phyloP scores from a whole-genome alignment of 2,113 vertebrate species.

The Heterocephalus glaber region DNA sequence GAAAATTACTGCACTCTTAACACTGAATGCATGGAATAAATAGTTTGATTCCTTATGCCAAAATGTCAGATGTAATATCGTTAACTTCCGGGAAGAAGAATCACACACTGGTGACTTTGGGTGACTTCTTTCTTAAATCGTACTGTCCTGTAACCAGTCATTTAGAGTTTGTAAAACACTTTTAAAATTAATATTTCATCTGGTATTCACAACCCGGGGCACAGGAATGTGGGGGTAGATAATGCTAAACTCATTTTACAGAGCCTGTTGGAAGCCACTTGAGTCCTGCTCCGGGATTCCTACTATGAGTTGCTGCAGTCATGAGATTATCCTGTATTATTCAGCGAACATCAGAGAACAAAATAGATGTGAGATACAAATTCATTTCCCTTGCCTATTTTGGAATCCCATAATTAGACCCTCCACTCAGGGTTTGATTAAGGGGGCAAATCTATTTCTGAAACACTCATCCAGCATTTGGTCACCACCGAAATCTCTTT shows the following conservation, averaged over 20 bases:
- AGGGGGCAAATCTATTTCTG: neutral
- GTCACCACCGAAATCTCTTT: neutral
- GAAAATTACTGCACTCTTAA: neutral
- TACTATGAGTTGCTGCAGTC: neutral
- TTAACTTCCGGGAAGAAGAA: neutral
- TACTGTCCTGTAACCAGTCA: fast-evolving
- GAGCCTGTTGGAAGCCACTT: neutral
- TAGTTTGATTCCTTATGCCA: neutral
- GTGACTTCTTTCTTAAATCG: neutral
- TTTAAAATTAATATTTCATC: neutral
- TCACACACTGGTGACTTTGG: neutral
- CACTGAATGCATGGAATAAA: neutral
- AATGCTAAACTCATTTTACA: neutral
- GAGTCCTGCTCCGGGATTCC: neutral
- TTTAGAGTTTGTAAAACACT: neutral
- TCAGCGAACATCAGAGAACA: neutral
- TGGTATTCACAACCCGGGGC: neutral
- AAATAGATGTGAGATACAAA: neutral
- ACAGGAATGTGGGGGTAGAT: neutral
- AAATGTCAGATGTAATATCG: neutral
- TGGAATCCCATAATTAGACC: neutral
- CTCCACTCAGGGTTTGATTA: neutral
- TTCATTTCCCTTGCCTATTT: neutral
- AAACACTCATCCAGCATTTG: neutral
- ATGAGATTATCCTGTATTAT: too few species aligned